Evolutionary conservation across 2,797 vertebrate genomes (phyloP).

Genomic region (Spinibarbus caldwelli): DNA sequence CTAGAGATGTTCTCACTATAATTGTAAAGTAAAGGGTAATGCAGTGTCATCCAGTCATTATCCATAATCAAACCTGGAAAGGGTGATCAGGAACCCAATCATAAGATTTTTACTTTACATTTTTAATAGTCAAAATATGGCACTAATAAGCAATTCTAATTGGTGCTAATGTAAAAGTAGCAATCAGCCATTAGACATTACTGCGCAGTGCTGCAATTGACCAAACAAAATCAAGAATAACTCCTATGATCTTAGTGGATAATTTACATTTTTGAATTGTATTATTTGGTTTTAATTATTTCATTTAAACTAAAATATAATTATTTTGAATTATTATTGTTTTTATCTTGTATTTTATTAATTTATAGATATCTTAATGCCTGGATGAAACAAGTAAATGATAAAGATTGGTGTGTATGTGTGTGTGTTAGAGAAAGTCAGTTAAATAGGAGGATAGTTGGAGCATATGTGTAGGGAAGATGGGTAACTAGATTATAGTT

Average conservation of each 20-base stretch:
- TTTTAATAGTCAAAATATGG: neutral
- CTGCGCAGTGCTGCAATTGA: neutral
- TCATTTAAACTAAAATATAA: neutral
- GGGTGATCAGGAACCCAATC: neutral
- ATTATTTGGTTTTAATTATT: too few species aligned
- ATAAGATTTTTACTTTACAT: neutral
- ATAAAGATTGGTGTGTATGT: neutral
- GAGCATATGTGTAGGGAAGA: neutral
- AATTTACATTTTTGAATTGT: neutral
- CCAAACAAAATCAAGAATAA: neutral
- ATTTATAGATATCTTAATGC: neutral
- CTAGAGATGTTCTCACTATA: conserved; percentile 13
- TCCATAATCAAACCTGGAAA: neutral
- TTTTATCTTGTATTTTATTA: neutral
- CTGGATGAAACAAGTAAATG: neutral
- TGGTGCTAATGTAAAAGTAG: neutral
- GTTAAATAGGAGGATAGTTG: neutral
- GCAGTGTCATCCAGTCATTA: neutral
- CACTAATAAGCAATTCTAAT: neutral
- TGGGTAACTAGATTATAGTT: neutral
- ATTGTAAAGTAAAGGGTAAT: conserved; percentile 14
- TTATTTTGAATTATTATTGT: neutral
- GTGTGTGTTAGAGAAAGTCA: neutral
- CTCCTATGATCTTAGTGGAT: neutral
- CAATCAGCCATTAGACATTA: neutral